Conservation (phyloP, 2,797 vertebrate genomes). For the Bradypodion pumilum region DNA sequence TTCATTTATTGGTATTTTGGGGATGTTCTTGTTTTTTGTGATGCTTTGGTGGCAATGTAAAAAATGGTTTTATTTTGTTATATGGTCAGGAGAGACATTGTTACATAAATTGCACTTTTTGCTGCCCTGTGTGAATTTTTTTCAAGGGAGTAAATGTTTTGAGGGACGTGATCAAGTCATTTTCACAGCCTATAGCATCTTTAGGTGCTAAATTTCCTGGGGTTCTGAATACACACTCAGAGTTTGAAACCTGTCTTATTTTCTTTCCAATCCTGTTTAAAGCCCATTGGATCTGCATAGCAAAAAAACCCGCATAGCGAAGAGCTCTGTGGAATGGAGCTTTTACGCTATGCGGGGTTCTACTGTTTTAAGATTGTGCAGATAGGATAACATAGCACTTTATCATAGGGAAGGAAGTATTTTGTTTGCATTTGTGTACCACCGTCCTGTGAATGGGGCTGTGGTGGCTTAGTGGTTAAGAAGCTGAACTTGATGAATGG, state of each 20-base stretch:
- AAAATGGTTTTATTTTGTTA: neutral
- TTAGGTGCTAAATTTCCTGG: neutral
- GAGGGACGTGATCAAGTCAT: neutral
- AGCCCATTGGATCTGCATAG: too few species aligned
- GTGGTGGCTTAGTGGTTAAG: too few species aligned
- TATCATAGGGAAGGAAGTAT: too few species aligned
- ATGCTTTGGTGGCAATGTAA: neutral
- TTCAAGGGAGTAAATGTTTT: neutral
- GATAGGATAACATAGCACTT: too few species aligned
- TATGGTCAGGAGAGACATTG: slow-evolving; percentile 1
- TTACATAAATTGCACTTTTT: slow-evolving; percentile 38
- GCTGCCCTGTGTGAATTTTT: neutral
- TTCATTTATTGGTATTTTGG: neutral
- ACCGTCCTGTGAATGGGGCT: too few species aligned
- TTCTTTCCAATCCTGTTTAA: neutral
- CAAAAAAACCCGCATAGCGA: too few species aligned
- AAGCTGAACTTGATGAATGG: too few species aligned
- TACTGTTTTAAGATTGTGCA: too few species aligned
- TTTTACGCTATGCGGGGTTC: too few species aligned
- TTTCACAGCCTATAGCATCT: slow-evolving; percentile 1
- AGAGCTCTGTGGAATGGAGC: too few species aligned
- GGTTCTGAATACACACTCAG: neutral
- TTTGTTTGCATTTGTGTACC: too few species aligned
- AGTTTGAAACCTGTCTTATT: neutral
- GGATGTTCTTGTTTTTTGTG: too few species aligned